A percentile compares a stretch with the other conserved stretches of the same genome.
These are phyloP conservation scores for Burhinus oedicnemus DNA, from an alignment of 2,113 vertebrate species.

Conservation along the genomic window DNA sequence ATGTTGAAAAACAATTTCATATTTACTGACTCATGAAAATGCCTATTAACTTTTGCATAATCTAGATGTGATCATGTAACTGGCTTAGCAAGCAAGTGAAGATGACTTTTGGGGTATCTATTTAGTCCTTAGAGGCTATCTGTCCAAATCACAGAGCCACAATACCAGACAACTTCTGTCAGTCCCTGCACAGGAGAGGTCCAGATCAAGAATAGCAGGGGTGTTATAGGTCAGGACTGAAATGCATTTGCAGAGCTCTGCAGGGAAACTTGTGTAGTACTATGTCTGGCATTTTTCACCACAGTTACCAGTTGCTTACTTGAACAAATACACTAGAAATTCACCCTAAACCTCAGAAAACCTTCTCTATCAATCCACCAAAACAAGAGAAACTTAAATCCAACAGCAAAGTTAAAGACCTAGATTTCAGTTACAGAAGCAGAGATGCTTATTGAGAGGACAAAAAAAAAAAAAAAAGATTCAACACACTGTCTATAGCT, in stretches of 20 bases:
- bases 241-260: neutral
- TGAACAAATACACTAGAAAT: neutral
- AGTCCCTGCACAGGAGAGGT: neutral
- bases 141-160: neutral
- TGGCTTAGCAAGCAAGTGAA: neutral
- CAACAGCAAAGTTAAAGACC: neutral
- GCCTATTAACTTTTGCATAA: neutral
- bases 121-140: neutral
- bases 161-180: neutral
- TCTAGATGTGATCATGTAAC: neutral
- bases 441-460: neutral
- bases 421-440: neutral
- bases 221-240: neutral
- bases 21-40: constrained; percentile 26
- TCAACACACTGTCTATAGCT: neutral
- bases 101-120: neutral
- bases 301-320: neutral
- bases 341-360: neutral
- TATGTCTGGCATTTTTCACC: neutral
- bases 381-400: neutral
- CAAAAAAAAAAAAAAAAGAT: neutral
- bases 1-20: neutral
- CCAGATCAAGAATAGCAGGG: neutral
- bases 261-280: neutral
- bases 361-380: neutral